Evolutionary conservation across 37 sponge, comb jelly and placozoan species (phyloP).

Genomic region (Tethya wilhelma): DNA sequence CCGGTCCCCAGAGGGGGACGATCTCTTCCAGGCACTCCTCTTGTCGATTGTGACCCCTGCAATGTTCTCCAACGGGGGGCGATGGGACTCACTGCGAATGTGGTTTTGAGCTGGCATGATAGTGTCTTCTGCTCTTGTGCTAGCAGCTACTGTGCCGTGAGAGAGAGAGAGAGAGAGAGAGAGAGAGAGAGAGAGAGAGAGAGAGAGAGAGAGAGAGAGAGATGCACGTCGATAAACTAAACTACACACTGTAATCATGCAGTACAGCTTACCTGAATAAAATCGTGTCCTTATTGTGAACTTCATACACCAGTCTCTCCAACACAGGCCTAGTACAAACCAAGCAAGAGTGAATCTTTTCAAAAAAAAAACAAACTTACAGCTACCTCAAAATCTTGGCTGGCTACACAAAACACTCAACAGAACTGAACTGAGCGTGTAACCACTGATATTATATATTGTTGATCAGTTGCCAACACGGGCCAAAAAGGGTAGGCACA

Average conservation of each 20-base stretch:
- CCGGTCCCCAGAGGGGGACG: neutral
- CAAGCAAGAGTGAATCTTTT: slow-evolving; percentile 29
- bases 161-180: neutral
- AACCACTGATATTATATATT: too few species aligned
- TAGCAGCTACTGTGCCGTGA: neutral
- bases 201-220: neutral
- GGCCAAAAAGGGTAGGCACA: too few species aligned
- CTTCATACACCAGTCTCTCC: slow-evolving; percentile 22
- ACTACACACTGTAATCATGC: neutral
- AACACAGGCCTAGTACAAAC: slow-evolving; percentile 25
- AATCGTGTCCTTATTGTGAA: slow-evolving; percentile 21
- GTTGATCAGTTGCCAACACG: too few species aligned
- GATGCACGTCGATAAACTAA: neutral
- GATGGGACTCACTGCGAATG: neutral
- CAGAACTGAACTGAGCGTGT: too few species aligned
- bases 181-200: neutral
- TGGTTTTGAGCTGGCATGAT: slow-evolving; percentile 8
- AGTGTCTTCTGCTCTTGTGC: slow-evolving; percentile 28
- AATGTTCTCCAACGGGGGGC: slow-evolving; percentile 12
- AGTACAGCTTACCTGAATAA: slow-evolving; percentile 12
- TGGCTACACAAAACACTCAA: too few species aligned
- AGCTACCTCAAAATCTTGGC: too few species aligned
- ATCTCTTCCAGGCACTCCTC: neutral
- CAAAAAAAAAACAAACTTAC: too few species aligned
- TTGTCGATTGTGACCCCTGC: neutral